A percentile compares a stretch with the other conserved stretches of the same genome.
These are phyloP conservation scores for Crotalus helleri DNA, from an alignment of 2,113 vertebrate genomes.

Conservation along the genomic window DNA sequence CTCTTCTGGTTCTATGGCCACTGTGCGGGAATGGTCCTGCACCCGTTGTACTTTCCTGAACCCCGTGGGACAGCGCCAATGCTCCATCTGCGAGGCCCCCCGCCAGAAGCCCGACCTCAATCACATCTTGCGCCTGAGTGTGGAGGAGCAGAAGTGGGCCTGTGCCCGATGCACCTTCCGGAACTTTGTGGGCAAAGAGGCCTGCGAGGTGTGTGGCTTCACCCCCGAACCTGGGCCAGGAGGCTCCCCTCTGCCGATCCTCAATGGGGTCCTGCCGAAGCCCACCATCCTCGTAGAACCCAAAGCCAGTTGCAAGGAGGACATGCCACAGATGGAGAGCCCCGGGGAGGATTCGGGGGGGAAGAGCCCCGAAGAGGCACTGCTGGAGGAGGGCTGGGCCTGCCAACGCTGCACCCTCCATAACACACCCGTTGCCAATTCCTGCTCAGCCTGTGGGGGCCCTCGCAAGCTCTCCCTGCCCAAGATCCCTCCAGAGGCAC, in stretches of 20 bases:
- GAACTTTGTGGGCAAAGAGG: constrained; percentile 85
- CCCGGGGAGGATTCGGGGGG: constrained; percentile 48
- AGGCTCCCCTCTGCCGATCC: constrained; percentile 53
- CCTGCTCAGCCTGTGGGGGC: constrained; percentile 92
- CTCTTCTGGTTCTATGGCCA: constrained; percentile 89
- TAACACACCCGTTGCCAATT: constrained; percentile 88
- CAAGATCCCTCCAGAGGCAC: constrained; percentile 93
- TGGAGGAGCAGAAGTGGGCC: constrained; percentile 89
- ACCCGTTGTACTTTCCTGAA: constrained; percentile 95
- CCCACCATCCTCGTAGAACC: constrained; percentile 70
- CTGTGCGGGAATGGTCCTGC: constrained; percentile 91
- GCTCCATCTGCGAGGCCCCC: constrained; percentile 95
- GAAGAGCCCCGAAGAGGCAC: constrained; percentile 64
- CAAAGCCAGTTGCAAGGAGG: constrained; percentile 64
- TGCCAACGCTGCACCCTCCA: constrained; percentile 92
- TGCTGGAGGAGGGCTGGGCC: constrained; percentile 77
- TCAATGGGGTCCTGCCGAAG: constrained; percentile 72
- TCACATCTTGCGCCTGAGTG: constrained; percentile 91
- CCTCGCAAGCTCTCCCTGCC: constrained; percentile 93
- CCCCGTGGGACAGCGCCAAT: constrained; percentile 83
- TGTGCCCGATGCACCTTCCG: constrained; percentile 93
- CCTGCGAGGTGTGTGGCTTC: constrained; percentile 87
- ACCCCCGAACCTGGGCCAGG: constrained; percentile 54
- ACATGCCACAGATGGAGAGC: constrained; percentile 49
- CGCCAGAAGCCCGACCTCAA: constrained; percentile 95